These are phyloP conservation scores for Lumbricus terrestris DNA, from an alignment of 2,888 invertebrate species.

Conservation along the genomic window DNA sequence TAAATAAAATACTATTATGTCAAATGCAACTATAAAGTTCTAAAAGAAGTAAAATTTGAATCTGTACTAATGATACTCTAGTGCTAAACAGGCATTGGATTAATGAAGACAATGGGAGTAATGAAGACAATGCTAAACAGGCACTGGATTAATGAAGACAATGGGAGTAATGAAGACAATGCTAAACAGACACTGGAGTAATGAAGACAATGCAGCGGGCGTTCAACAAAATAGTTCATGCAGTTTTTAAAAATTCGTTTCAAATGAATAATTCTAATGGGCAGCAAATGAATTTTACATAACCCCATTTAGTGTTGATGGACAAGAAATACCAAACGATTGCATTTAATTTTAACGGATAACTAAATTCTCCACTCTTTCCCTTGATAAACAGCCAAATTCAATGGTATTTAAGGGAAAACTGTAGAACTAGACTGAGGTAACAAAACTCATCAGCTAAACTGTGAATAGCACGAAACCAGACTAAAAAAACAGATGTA, in stretches of 20 bases:
- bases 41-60: neutral
- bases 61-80: neutral
- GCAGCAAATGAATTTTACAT: neutral
- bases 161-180: no score
- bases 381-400: neutral
- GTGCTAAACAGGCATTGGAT: no score
- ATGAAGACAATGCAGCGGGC: neutral
- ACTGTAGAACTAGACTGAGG: neutral
- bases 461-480: neutral
- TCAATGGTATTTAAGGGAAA: neutral
- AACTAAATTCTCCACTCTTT: no score
- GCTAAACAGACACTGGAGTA: constrained; percentile 3
- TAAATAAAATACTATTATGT: neutral
- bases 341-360: no score
- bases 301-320: neutral
- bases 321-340: neutral
- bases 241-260: neutral
- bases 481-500: neutral
- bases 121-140: no score
- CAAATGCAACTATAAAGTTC: neutral
- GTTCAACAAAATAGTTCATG: neutral
- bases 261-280: neutral
- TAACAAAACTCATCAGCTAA: neutral
- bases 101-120: no score
- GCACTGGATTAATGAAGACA: no score